Percentiles rank a stretch among this genome's conserved stretches.
phyloP scores from a whole-genome alignment of 30 jellyfish, hydroid and myxozoan genomes.

The Aurelia coerulea region DNA sequence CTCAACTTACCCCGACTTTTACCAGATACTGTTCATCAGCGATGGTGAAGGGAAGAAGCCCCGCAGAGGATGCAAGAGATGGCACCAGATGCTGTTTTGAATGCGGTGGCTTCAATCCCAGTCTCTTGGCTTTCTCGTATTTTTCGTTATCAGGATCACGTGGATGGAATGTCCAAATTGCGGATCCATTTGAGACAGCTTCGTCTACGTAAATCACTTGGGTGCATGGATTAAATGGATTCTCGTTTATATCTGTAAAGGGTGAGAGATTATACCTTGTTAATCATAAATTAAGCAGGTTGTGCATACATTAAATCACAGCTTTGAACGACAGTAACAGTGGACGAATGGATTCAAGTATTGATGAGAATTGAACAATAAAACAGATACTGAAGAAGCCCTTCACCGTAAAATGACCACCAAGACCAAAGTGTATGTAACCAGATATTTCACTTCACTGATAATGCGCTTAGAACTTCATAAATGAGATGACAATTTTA shows the following conservation, averaged over 20 bases:
- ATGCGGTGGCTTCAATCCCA: constrained; percentile 19
- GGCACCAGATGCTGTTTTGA: constrained; percentile 37
- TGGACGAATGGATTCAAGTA: no score
- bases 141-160: constrained; percentile 78
- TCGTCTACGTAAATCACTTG: constrained; percentile 45
- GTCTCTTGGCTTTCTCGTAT: constrained; percentile 30
- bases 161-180: constrained; percentile 47
- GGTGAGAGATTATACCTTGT: neutral
- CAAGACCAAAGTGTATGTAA: no score
- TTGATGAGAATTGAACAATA: no score
- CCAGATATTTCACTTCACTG: no score
- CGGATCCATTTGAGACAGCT: constrained; percentile 53
- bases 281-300: no score
- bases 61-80: constrained; percentile 4
- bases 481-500: no score
- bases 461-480: no score
- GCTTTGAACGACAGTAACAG: neutral
- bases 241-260: constrained; percentile 57
- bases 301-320: neutral
- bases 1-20: constrained; percentile 40
- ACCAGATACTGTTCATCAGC: constrained; percentile 49
- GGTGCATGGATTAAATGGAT: constrained; percentile 63
- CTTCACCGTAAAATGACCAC: no score
- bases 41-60: constrained; percentile 45
- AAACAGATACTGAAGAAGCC: no score